Evolutionary conservation across 2,113 vertebrate species (phyloP).

Genomic region (Cyphomyrus plagiostoma): DNA sequence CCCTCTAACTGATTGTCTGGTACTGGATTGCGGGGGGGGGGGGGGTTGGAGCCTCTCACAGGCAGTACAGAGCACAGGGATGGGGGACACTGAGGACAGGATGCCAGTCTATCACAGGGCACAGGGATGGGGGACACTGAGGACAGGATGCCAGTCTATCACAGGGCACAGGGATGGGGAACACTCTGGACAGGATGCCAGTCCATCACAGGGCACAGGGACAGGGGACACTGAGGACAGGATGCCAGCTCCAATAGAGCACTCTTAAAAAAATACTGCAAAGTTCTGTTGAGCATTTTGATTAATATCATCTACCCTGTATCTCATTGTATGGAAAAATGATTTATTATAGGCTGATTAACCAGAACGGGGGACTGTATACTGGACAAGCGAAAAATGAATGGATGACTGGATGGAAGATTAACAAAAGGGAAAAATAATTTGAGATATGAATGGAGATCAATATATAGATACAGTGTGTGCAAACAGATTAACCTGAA

Average conservation of each 20-base stretch:
- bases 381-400: neutral
- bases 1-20: neutral
- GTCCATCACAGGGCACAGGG: neutral
- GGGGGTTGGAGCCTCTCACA: too few species aligned
- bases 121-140: neutral
- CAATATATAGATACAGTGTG: neutral
- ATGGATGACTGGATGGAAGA: neutral
- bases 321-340: neutral
- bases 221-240: neutral
- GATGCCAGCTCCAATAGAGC: neutral
- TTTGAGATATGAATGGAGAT: conserved; percentile 3
- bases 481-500: neutral
- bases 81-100: neutral
- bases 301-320: neutral
- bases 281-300: neutral
- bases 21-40: neutral
- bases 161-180: neutral
- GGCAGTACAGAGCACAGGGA: neutral
- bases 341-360: neutral
- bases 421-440: neutral
- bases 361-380: neutral
- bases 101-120: neutral
- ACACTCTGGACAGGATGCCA: neutral
- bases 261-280: neutral
- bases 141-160: neutral